Evolutionary conservation across 1,140 invertebrate species (phyloP).

Genomic region (Heliconius hewitsoni): DNA sequence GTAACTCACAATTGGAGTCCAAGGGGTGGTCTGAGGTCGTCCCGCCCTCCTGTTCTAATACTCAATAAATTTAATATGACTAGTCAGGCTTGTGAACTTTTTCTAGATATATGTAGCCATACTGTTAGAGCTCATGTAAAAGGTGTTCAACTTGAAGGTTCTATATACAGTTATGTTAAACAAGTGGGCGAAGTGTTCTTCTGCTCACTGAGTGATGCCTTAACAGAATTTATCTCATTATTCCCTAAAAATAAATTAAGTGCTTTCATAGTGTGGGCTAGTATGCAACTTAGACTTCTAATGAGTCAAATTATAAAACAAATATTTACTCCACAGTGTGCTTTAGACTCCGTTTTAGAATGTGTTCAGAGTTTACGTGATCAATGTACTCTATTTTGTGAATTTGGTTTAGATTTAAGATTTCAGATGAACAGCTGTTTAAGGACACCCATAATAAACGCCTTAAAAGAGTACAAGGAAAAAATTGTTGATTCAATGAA

Average conservation of each 20-base stretch:
- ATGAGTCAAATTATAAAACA: constrained; percentile 92
- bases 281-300: constrained; percentile 91
- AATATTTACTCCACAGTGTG: constrained; percentile 95
- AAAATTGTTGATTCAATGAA: constrained; percentile 78
- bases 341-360: constrained; percentile 91
- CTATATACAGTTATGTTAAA: constrained; percentile 91
- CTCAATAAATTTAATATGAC: constrained; percentile 92
- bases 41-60: constrained; percentile 92
- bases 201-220: constrained; percentile 92
- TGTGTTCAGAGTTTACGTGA: constrained; percentile 90
- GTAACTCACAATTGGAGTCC: constrained; percentile 93
- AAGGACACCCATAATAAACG: constrained; percentile 82
- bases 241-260: constrained; percentile 90
- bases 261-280: constrained; percentile 95
- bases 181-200: constrained; percentile 94
- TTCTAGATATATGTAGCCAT: constrained; percentile 91
- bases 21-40: constrained; percentile 95
- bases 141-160: constrained; percentile 93
- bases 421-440: constrained; percentile 92
- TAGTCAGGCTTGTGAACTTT: constrained; percentile 91
- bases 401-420: constrained; percentile 85
- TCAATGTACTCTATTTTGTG: constrained; percentile 85
- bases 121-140: constrained; percentile 92
- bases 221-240: constrained; percentile 91
- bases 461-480: constrained; percentile 76